Percentiles rank a stretch among this genome's conserved stretches.
Evolutionary conservation across 1,140 invertebrate genomes (phyloP).

Genomic region (Sycophila sp.): DNA sequence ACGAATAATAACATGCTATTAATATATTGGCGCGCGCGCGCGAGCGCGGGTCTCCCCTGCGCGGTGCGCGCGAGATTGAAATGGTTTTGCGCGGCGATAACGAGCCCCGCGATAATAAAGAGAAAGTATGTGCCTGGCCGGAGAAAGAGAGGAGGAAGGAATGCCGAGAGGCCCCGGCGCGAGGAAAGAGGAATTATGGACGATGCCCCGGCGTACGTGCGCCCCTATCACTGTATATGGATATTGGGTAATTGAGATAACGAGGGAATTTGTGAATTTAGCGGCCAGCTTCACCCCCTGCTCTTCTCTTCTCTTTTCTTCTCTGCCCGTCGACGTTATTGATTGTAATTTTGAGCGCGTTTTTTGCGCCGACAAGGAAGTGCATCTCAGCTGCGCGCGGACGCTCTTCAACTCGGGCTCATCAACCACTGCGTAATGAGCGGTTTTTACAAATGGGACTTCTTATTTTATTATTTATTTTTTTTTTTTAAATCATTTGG

Average conservation of each 20-base stretch:
- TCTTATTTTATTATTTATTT: too few species aligned
- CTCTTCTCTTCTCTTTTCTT: too few species aligned
- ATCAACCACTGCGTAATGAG: too few species aligned
- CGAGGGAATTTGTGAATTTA: conserved; percentile 1
- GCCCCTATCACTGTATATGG: not conserved
- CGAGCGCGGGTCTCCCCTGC: not conserved
- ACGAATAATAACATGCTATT: conserved; percentile 56
- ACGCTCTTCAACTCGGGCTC: too few species aligned
- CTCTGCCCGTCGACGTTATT: not conserved
- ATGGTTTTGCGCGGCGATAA: not conserved
- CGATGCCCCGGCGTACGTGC: not conserved
- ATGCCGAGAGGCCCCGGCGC: too few species aligned
- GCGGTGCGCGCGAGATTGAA: not conserved
- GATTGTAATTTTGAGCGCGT: not conserved
- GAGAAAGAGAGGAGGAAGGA: too few species aligned
- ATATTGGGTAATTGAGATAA: not conserved
- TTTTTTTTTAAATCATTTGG: too few species aligned
- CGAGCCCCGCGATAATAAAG: conserved; percentile 7
- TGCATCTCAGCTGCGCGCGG: too few species aligned
- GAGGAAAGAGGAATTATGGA: not conserved
- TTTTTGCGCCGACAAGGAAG: too few species aligned
- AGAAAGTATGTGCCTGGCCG: not conserved
- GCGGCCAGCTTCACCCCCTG: too few species aligned
- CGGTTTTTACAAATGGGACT: too few species aligned
- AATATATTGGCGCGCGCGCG: conserved; percentile 49